These are phyloP conservation scores for Chaetodon trifascialis DNA, from an alignment of 2,113 vertebrate genomes.

Conservation along the genomic window DNA sequence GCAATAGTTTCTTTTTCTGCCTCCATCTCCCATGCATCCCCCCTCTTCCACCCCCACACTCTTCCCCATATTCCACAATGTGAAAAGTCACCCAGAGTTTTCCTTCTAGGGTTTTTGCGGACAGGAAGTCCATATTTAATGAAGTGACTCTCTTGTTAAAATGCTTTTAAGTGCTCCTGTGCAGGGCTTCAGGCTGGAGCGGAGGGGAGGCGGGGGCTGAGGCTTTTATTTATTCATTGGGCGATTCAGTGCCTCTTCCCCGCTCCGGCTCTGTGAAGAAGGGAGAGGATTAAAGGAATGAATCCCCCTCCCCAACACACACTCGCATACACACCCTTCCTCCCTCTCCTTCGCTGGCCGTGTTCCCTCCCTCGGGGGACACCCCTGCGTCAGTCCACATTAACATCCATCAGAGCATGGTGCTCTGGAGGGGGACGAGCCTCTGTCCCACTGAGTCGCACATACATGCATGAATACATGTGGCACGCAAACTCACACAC, in stretches of 20 bases:
- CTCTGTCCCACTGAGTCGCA: slow-evolving; percentile 66
- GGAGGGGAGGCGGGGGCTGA: slow-evolving; percentile 57
- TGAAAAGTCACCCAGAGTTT: slow-evolving; percentile 73
- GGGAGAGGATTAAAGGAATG: slow-evolving; percentile 78
- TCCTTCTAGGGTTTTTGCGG: slow-evolving; percentile 71
- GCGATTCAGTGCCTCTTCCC: slow-evolving; percentile 77
- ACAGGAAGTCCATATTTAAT: slow-evolving; percentile 88
- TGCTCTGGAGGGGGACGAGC: slow-evolving; percentile 76
- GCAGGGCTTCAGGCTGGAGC: slow-evolving; percentile 74
- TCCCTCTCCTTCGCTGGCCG: slow-evolving; percentile 66
- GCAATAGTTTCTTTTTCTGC: slow-evolving; percentile 45
- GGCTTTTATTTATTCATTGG: slow-evolving; percentile 87
- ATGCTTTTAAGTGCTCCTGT: slow-evolving; percentile 86
- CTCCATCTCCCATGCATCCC: slow-evolving; percentile 38
- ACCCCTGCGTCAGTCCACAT: slow-evolving; percentile 85
- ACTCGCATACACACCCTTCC: slow-evolving; percentile 28
- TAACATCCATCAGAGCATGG: slow-evolving; percentile 85
- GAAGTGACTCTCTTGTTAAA: slow-evolving; percentile 86
- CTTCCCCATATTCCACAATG: slow-evolving; percentile 74
- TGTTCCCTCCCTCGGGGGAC: slow-evolving; percentile 80
- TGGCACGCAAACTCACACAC: slow-evolving; percentile 23
- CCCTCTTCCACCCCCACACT: slow-evolving; percentile 17
- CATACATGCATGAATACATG: slow-evolving; percentile 55
- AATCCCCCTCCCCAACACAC: slow-evolving; percentile 45
- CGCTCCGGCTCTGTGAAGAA: slow-evolving; percentile 72